Evolutionary conservation across 2,888 invertebrate genomes (phyloP), one percentile per base, ranked within the genome.

Genomic region (Pheosia gnoma): DNA sequence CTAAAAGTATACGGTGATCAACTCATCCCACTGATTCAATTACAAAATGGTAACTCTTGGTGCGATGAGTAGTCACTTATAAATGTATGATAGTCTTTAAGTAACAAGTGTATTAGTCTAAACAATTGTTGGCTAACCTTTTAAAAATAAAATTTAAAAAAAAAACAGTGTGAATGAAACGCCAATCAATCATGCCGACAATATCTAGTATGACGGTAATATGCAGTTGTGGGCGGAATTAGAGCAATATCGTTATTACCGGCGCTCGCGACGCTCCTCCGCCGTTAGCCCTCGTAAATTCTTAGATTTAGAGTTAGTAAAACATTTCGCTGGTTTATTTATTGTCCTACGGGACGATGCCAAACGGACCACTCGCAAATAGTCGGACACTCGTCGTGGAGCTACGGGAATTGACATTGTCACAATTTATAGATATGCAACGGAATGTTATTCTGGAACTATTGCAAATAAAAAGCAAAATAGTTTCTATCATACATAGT

Each of bases 231-330:
- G 60, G 61, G 74, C 71, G 77, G 79, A 88, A 86, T 84, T 85
- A 85, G 84, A 85, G 72, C 80, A 80, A 80, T 70, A 76, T 75
- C 87, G 83, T 86, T 88, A 82, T 85, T 87, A 83, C 86, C 88
- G 82, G 86, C 86, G 66, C 77, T 70, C 67, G 78, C 78, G 84
- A 84, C 85, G 77, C 74, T 83, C 69, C 72, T 77, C 25, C 67
- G 71, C 71, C 72, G 78, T 79, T 75, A 77, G 76, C 80, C 80
- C 78, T 81, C 83, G 79, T 87, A 85, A 86, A 86, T 83, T 83
- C 61, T 75, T 74, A 78, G 78, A 77, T 83, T 85, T 82, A 83
- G 79, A 79, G 73, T 74, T 72, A 80, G 76, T 71, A 58, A 63
- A 66, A 67, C 75, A 68, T 74, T 74, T 77, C 66, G 65, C 62